Base-by-base conservation (phyloP, 2,113 vertebrate genomes). In the Varanus salvator region DNA sequence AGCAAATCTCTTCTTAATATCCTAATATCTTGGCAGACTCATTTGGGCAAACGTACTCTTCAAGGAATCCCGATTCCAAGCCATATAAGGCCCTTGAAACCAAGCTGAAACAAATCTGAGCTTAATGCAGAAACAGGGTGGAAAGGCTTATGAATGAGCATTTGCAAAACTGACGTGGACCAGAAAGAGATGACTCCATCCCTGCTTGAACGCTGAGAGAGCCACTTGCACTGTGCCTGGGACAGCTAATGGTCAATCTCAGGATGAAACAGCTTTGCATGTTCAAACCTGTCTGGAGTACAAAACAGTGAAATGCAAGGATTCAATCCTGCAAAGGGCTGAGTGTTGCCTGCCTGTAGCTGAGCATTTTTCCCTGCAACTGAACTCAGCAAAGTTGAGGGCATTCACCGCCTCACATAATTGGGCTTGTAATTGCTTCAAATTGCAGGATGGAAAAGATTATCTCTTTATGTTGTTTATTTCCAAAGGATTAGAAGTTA, bases 391-490 rank as follows among this genome's bases (percentile, higher is more conserved):
- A 85, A 74, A 88, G 27, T 75, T 85, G 17, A 80, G 57, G 88
- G 90, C 19, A 31, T n/a, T 83, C 4, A 5, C 48, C 44, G 87
- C 60, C 74, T 85, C 81, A 81, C 60, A 88, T 90, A 94, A 87
- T 60, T 84, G 15, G 23, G 8, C 76, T 86, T 90, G 76, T 89
- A 92, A 91, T 87, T 87, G 76, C 60, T 93, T 90, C 44, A 75
- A 86, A 86, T 54, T 82, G 88, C 14, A 48, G 90, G 90, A 90
- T 68, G 38, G 68, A 92, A 89, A 34, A 89, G 84, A 52, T 44
- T 88, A 52, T 69, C 27, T 90, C 91, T 90, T 64, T 90, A 80
- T 50, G 38, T 88, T 90, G 64, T 75, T 84, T 93, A 90, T 83
- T 38, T 89, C 92, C 81, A 89, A n/a, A 50, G 60, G 60, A 89